Conservation (phyloP, 2,113 vertebrate genomes). For the Mesoclemmys tuberculata region DNA sequence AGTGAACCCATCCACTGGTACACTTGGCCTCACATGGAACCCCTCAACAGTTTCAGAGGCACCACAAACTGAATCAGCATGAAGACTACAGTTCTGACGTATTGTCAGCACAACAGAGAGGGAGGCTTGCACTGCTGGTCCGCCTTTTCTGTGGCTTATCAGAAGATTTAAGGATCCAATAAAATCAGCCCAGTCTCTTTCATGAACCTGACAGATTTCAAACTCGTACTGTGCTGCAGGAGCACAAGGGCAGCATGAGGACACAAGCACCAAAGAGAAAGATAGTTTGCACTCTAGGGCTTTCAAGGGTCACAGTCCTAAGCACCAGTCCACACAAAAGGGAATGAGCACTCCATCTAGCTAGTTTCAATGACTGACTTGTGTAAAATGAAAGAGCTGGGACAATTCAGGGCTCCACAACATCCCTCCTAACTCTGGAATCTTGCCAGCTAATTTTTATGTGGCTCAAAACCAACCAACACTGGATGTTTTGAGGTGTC, state of each 20-base stretch:
- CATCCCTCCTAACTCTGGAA: background rate
- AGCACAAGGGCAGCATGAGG: background rate
- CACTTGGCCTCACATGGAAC: background rate
- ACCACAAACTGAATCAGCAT: background rate
- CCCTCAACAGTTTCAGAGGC: background rate
- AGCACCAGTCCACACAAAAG: background rate
- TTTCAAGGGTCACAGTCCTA: background rate
- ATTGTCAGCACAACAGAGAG: background rate
- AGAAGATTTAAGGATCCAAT: background rate
- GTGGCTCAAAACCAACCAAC: background rate
- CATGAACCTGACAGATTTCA: background rate
- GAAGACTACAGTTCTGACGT: too few relatives aligned
- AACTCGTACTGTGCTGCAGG: too few relatives aligned
- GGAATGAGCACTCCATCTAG: background rate
- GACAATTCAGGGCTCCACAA: background rate
- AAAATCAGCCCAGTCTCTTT: background rate
- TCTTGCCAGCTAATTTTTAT: background rate
- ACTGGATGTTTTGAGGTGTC: background rate
- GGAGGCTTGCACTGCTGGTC: background rate
- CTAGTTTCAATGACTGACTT: background rate
- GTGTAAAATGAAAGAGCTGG: background rate
- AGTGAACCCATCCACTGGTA: background rate
- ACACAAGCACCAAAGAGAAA: background rate
- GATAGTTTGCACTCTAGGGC: background rate
- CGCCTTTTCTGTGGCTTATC: background rate